Base-by-base conservation (phyloP, 2,888 invertebrate genomes). In the Campoplex capitator region DNA sequence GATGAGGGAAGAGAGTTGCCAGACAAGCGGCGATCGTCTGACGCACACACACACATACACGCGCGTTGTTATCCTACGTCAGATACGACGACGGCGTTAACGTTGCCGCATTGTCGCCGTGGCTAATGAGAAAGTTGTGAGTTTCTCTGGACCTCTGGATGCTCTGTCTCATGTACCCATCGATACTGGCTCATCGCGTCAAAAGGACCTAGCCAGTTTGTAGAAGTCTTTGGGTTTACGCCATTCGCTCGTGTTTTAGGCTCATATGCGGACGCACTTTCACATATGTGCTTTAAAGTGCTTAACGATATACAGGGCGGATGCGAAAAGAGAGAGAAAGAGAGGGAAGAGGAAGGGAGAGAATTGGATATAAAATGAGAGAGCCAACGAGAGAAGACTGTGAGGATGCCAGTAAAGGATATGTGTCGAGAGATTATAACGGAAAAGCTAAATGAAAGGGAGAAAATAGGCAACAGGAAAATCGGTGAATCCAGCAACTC, bases 61-160 rank as follows among this genome's bases (percentile, higher is more conserved):
- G 75, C 78, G 89, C 91, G 91, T 91, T 91, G 92, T 92, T 93
- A 92, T 92, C 90, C 38, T 67, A 89, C 88, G 90, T 87, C 90
- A 80, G 85, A 84, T 84, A 91, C 83, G 90, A 23, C 23, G 90
- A 90, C 85, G 85, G 88, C 83, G 88, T 88, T 89, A 89, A 90
- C 90, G 90, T 89, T 89, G 90, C 89, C 88, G 91, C 90, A 93
- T 93, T 93, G 93, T 93, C 92, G 91, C 90, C 87, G 87, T 89
- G 92, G 91, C 93, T 93, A 94, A 94, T 93, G 93, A 94, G 92
- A 93, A 93, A 93, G 92, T 93, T 93, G 91, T 84, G 82, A 82
- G 82, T 83, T 81, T 84, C 80, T 77, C 75, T 75, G 56, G 70
- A 51, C 56, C 65, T 71, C 48, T 0, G 23, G 23, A 23, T 23